Evolutionary conservation across 1,140 invertebrate species (phyloP).

Genomic region (Formica exsecta): DNA sequence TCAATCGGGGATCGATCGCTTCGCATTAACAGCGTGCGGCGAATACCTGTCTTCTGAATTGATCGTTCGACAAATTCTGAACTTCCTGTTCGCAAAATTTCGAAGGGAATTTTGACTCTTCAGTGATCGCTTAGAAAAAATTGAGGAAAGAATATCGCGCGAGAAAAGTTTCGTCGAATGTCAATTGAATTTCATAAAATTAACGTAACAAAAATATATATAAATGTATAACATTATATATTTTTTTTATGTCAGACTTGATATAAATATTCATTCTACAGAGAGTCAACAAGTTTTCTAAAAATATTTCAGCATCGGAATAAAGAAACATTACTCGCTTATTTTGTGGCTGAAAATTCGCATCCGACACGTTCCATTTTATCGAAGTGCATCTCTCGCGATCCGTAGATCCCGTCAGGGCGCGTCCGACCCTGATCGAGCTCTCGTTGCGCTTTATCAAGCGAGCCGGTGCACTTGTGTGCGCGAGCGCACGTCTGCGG

Average conservation of each 20-base stretch:
- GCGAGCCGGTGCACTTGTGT: neutral
- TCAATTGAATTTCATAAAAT: too few species aligned
- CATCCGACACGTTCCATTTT: neutral
- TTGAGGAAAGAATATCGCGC: too few species aligned
- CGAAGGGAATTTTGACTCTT: too few species aligned
- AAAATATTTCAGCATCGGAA: neutral
- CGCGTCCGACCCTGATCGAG: slow-evolving; percentile 65
- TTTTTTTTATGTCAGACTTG: too few species aligned
- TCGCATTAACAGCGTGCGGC: neutral
- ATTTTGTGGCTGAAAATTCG: neutral
- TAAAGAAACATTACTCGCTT: neutral
- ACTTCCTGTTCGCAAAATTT: neutral
- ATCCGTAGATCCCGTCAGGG: slow-evolving; percentile 8
- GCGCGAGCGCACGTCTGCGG: slow-evolving; percentile 53
- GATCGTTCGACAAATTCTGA: neutral
- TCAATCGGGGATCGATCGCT: slow-evolving; percentile 49
- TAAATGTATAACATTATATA: too few species aligned
- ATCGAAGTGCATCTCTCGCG: neutral
- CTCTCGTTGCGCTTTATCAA: slow-evolving; percentile 62
- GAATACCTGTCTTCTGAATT: neutral
- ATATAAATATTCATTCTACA: too few species aligned
- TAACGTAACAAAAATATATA: too few species aligned
- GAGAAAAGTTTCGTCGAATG: too few species aligned
- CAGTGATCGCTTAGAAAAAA: too few species aligned
- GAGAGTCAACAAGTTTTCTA: too few species aligned